Conservation (phyloP, 2,113 vertebrate species). For the Oncorhynchus clarkii region DNA sequence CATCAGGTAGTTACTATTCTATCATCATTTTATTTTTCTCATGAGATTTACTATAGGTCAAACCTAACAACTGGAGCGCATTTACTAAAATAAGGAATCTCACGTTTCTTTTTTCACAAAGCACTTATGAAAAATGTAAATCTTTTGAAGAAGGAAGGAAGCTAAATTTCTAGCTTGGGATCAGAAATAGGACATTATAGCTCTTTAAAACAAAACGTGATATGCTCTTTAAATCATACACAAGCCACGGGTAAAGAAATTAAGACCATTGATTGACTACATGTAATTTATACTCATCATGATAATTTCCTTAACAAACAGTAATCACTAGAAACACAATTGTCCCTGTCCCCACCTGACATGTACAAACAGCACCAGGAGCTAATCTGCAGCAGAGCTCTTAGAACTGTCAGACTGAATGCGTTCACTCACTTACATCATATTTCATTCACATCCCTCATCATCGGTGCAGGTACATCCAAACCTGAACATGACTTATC, state of each 20-base stretch:
- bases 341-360: conserved; percentile 11
- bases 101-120: background rate
- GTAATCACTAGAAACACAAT: conserved; percentile 5
- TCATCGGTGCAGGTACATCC: conserved; percentile 38
- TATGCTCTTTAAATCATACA: no score
- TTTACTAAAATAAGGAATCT: background rate
- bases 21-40: no score
- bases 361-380: conserved; percentile 42
- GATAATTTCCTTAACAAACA: background rate
- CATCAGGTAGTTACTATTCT: no score
- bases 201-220: no score
- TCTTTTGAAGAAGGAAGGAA: background rate
- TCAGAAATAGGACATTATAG: background rate
- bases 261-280: no score
- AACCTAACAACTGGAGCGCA: background rate
- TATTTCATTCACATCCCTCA: conserved; percentile 32
- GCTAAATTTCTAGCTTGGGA: background rate
- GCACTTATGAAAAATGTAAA: background rate
- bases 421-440: conserved; percentile 59
- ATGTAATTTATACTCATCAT: conserved; percentile 13
- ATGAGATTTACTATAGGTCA: no score
- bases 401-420: conserved; percentile 35
- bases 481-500: conserved; percentile 46
- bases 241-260: no score
- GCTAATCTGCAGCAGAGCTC: conserved; percentile 31